Evolutionary conservation across 2,888 invertebrate species (phyloP).

Genomic region (Tipula unca): DNA sequence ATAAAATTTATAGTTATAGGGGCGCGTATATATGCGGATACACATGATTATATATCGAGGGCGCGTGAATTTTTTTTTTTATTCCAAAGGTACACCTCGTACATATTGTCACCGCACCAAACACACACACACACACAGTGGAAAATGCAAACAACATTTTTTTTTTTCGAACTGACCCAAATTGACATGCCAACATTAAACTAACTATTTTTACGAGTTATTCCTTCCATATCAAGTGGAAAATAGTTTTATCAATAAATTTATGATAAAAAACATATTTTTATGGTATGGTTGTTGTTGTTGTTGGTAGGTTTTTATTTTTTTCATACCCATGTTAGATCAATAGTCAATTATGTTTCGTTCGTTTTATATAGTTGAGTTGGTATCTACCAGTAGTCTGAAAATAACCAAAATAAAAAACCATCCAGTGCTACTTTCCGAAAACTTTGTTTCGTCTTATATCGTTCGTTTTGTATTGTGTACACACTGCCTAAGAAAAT

Average conservation of each 20-base stretch:
- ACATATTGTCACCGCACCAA: background rate
- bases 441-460: background rate
- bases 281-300: background rate
- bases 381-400: conserved; percentile 1
- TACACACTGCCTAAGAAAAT: background rate
- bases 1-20: no score
- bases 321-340: background rate
- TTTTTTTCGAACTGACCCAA: background rate
- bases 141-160: background rate
- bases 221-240: background rate
- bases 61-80: no score
- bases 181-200: background rate
- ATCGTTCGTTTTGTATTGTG: background rate
- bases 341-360: background rate
- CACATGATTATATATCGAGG: no score
- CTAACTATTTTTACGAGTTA: background rate
- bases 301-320: background rate
- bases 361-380: background rate
- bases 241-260: conserved; percentile 14
- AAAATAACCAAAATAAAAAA: background rate
- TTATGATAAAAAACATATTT: background rate
- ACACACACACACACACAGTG: background rate
- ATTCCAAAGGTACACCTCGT: no score
- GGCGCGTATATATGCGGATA: no score
- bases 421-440: background rate